These are phyloP conservation scores for Bufotes viridis DNA, from an alignment of 2,797 vertebrate species.

Conservation along the genomic window DNA sequence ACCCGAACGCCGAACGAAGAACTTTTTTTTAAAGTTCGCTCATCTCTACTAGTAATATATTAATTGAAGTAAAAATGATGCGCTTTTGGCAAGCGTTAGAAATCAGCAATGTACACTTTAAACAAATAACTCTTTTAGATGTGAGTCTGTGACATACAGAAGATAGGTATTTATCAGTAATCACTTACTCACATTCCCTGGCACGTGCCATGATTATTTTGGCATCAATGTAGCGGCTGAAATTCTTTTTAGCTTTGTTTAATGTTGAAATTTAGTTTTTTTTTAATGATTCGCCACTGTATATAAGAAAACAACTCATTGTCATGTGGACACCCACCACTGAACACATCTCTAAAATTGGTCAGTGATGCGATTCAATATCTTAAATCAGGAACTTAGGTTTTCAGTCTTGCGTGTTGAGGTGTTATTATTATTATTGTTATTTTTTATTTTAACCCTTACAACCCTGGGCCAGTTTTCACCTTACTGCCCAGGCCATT, in stretches of 20 bases:
- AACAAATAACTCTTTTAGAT: conserved; percentile 22
- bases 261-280: neutral
- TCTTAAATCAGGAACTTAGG: neutral
- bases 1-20: too few relatives aligned
- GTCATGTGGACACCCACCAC: neutral
- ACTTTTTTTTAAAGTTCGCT: too few relatives aligned
- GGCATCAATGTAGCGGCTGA: neutral
- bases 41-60: neutral
- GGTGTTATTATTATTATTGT: too few relatives aligned
- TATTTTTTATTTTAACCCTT: too few relatives aligned
- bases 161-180: conserved; percentile 33
- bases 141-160: conserved; percentile 15
- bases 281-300: neutral
- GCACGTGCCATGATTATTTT: neutral
- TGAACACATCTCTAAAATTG: neutral
- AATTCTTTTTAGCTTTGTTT: neutral
- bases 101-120: conserved; percentile 22
- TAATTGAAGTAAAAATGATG: conserved; percentile 9
- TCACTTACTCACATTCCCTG: conserved; percentile 32
- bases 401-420: neutral
- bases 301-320: neutral
- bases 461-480: too few relatives aligned
- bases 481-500: too few relatives aligned
- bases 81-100: neutral
- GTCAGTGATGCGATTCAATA: neutral